Base-by-base conservation (phyloP, 1,140 invertebrate genomes). In the Drosophila bocki region DNA sequence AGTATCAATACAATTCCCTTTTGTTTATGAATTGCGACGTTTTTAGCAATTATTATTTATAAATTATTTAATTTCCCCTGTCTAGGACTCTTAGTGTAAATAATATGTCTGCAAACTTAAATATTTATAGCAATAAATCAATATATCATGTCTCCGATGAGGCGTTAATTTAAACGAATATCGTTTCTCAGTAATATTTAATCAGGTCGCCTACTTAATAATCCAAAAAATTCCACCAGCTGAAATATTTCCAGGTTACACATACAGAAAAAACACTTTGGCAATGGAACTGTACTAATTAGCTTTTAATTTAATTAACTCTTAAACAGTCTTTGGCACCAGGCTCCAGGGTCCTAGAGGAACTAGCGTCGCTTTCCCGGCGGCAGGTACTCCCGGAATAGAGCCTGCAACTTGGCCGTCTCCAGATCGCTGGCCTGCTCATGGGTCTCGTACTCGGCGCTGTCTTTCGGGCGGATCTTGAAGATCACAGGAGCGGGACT, bases 241-340 rank as follows among this genome's bases (percentile, higher is more conserved):
- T 13, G 7, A 33, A 22, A 15, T 60, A 64, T 69, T 53, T 65
- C n/a, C 47, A 26, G 12, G 41, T 37, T 19, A 32, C 15, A 8
- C 19, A 37, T 13, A 29, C 13, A 67, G 22, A 45, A 1, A 17
- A 2, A 53, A 69, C 32, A 19, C 47, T 29, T 2, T 4, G 15
- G 7, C 32, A 37, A 54, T 37, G 32, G 33, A 45, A 17, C 62
- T 44, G 63, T 19, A 65, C 61, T 67, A 72, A 74, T 62, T 53
- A 44, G n/a, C 13, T 17, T 69, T 72, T 72, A 72, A 71, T 61
- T 70, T 80, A 75, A 69, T 67, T 58, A 37, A 57, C 62, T 74
- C 62, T 71, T 75, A 78, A 90, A 32, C 85, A 88, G 81, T 88
- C 84, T 88, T 88, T 85, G 67, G 61, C 78, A 78, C 45, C 29